Evolutionary conservation across 1,140 invertebrate species (phyloP), one percentile per base, ranked within the genome.

Genomic region (Zophobas atratus): DNA sequence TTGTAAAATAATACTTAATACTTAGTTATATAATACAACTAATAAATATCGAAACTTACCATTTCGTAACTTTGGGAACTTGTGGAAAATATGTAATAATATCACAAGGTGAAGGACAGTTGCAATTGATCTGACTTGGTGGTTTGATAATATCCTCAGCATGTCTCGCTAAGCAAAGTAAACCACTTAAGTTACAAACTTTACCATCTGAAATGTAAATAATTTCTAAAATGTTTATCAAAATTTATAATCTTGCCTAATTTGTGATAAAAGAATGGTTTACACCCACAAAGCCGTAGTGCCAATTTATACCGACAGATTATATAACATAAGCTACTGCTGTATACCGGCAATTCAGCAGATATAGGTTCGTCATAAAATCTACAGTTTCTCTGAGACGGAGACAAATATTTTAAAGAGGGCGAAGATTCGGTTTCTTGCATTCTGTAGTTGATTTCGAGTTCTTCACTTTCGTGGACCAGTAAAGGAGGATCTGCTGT

Each of bases 51-150:
- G 0, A 53, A 56, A 67, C 51, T 76, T 78, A 87, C 86, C 86
- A 87, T 73, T 80, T 57, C 6, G 84, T 83, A 81, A 89, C 80
- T 86, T 89, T 89, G 71, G 89, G 89, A 76, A 86, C 86, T 82
- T 90, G 88, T 71, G 88, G 88, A 70, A 89, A 87, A 82, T 90
- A 90, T 77, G 88, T 88, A 81, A 89, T 85, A 63, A 89, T 87
- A 77, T 88, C 84, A 77, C 90, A 90, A 53, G 90, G 88, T 78
- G 89, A 88, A 46, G 89, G 86, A 79, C 90, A 90, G 38, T 87
- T 80, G 81, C 90, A 90, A 48, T 88, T 88, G 63, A 90, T 84
- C 82, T 90, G 88, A 74, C 86, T 87, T 6, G 89, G 88, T 35
- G 89, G 81, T 79, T 87, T 88, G 76, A 88, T 87, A 67, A 90